Conservation (phyloP, 2,888 invertebrate genomes). For the Caenorhabditis sp. region DNA sequence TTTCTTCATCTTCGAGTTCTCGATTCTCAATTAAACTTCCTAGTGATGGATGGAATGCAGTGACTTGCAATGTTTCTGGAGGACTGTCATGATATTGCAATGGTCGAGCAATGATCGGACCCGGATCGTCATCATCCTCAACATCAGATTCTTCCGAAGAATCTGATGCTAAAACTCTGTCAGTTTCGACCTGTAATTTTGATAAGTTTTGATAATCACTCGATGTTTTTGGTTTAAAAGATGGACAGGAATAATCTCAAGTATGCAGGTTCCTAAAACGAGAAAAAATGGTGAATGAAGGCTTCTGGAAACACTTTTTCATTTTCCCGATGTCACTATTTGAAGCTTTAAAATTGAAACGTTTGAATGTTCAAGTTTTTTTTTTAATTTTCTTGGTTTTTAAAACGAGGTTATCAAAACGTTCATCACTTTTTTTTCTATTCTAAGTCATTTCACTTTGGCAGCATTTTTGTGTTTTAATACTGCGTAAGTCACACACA, state of each 20-base stretch:
- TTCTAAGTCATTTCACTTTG: too few relatives aligned
- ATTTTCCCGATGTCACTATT: too few relatives aligned
- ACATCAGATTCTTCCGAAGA: slow-evolving; percentile 42
- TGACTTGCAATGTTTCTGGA: slow-evolving; percentile 42
- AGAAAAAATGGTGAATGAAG: too few relatives aligned
- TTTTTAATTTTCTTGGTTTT: too few relatives aligned
- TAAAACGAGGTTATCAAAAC: too few relatives aligned
- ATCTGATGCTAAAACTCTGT: slow-evolving; percentile 37
- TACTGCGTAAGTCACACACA: too few relatives aligned
- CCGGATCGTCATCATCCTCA: slow-evolving; percentile 48
- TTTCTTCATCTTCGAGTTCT: slow-evolving; percentile 46
- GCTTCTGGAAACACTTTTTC: too few relatives aligned
- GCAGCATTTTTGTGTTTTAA: too few relatives aligned
- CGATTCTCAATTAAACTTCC: slow-evolving; percentile 41
- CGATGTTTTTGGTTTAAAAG: neutral
- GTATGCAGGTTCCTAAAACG: neutral
- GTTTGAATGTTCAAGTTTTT: too few relatives aligned
- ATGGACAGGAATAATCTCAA: neutral
- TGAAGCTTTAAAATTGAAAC: too few relatives aligned
- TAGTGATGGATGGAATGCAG: slow-evolving; percentile 50
- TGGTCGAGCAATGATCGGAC: slow-evolving; percentile 12
- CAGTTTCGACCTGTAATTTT: slow-evolving; percentile 27
- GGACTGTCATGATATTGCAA: slow-evolving; percentile 21
- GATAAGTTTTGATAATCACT: neutral
- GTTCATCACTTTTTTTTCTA: too few relatives aligned